Evolutionary conservation across 2,888 invertebrate genomes (phyloP).

Genomic region (Plusia festucae): DNA sequence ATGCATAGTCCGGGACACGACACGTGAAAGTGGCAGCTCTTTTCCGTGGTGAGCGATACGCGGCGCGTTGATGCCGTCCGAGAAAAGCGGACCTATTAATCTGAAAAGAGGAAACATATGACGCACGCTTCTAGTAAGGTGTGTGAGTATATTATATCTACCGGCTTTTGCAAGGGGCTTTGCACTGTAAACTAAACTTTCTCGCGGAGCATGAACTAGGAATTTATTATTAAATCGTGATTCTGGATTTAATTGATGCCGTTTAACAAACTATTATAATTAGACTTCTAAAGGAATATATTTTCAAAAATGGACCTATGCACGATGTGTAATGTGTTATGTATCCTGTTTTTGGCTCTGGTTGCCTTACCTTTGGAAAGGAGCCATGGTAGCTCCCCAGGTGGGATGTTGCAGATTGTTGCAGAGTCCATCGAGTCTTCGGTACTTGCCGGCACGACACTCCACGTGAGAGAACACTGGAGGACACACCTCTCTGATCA

Average conservation of each 20-base stretch:
- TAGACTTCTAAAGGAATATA: constrained; percentile 1
- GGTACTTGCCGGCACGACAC: constrained; percentile 96
- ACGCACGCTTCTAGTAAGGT: constrained; percentile 21
- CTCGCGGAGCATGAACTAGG: constrained; percentile 31
- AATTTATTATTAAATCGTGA: constrained; percentile 33
- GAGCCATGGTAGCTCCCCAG: constrained; percentile 96
- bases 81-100: constrained; percentile 93
- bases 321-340: background rate
- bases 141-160: constrained; percentile 29
- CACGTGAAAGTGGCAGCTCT: constrained; percentile 93
- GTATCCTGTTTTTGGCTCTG: background rate
- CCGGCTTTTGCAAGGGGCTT: constrained; percentile 30
- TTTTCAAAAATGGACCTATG: background rate
- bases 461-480: constrained; percentile 96
- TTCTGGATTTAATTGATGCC: constrained; percentile 16
- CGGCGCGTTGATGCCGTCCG: constrained; percentile 96
- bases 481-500: constrained; percentile 96
- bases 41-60: constrained; percentile 94
- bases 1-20: constrained; percentile 97
- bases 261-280: background rate
- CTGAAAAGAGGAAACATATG: constrained; percentile 74
- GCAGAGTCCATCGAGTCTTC: constrained; percentile 96
- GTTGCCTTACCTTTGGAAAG: constrained; percentile 92
- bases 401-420: constrained; percentile 96
- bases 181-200: constrained; percentile 43